Base-by-base conservation (phyloP, 2,797 vertebrate species). In the Anguilla pacifica region DNA sequence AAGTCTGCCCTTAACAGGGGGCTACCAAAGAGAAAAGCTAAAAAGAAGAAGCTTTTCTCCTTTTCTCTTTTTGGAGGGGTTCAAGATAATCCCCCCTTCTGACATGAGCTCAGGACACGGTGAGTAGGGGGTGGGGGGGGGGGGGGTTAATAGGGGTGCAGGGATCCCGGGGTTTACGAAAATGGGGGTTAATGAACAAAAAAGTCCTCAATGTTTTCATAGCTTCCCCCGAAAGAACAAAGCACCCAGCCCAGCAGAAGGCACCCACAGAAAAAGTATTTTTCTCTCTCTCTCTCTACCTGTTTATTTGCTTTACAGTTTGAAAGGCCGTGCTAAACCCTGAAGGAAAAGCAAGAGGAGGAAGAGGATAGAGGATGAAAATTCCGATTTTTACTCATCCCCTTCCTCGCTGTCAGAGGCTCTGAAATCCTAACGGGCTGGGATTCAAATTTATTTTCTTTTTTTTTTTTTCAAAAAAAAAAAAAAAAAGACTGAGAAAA, bases 41-140 rank as follows among this genome's bases (percentile, higher is more conserved):
- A 55, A 74, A 86, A 35, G 13, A 57, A 79, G 28, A 49, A 49
- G 2, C 49, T 35, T 72, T 55, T 86, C 74, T 57, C 64, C 74
- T 74, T 74, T 49, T 61, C 6, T 39, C 17, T 19, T 31, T 49
- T 55, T 57, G 6, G 51, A 51, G 51, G 57, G 39, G 43, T 81
- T 79, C 25, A 2, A 59, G 77, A 3, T 88, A 88, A 88, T 86
- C 79, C 88, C 79, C 83, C 31, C 28, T 49, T 55, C 77, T 64
- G 85, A 86, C 59, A 28, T 31, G 39, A 74, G 59, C 74, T 70
- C 31, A 81, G 79, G 79, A 55, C 85, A 39, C 3, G 15, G 35
- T 25, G 61, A 55, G 51, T 31, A 81, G 51, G 72, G 72, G 51
- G 10, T 9, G 72, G 17, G 51, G 6, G 51, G 6, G 35, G 1